Base-by-base conservation (phyloP, 1,140 invertebrate genomes). In the Drosophila mojavensis region DNA sequence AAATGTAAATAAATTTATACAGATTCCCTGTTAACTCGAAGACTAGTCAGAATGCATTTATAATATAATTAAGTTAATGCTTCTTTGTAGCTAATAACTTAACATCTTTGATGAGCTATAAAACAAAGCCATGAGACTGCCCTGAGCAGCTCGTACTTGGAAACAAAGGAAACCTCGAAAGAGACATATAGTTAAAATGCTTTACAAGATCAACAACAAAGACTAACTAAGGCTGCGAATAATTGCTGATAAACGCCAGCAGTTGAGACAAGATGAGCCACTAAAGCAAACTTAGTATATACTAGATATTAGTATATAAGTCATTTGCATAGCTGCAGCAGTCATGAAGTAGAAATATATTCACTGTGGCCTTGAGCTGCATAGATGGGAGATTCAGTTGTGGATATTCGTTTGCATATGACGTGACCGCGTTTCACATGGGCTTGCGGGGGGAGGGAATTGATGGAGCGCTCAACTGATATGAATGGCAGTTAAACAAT, bases 401-500 rank as follows among this genome's bases (percentile, higher is more conserved):
- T 33, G 33, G 7, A 7, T 33, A 30, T 30, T 30, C 28, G 3
- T 79, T 56, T 58, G 50, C 36, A 39, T 73, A 33, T 59, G 39
- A 59, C 36, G 41, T 43, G 41, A 36, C 28, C 20, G 30, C 26
- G 59, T 41, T 63, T 64, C 55, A 56, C 15, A 43, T 51, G 54
- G 59, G 54, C 45, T 67, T 67, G 47, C 28, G 3, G n/a, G 10
- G 50, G 28, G 2, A 1, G 2, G 5, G 64, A 58, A 48, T 55
- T 20, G n/a, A 10, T 36, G 39, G 30, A 41, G 48, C 43, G 54
- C 50, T 30, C 24, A 53, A 66, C 39, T 56, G 58, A 68, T 62
- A 54, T 43, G 62, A 53, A 76, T 56, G 36, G 5, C 50, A 61
- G 26, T 71, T 45, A 11, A 54, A 43, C 50, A 66, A 64, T 56